phyloP scores from a whole-genome alignment of 2,113 vertebrate genomes.

The Dolichallabes microphthalmus region DNA sequence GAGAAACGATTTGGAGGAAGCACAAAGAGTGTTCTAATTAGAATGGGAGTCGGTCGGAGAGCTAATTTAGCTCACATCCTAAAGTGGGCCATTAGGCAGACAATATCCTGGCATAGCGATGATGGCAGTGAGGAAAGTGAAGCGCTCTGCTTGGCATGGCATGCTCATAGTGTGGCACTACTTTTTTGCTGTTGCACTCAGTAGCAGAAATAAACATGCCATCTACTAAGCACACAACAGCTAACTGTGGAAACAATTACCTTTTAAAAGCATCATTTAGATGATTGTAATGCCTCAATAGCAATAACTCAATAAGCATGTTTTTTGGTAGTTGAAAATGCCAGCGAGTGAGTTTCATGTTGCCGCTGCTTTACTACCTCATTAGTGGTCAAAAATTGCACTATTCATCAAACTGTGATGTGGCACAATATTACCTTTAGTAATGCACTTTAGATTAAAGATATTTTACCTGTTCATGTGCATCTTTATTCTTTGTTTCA shows the following conservation, averaged over 20 bases:
- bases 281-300: constrained; percentile 23
- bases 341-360: constrained; percentile 45
- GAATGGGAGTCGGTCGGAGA: constrained; percentile 14
- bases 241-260: constrained; percentile 53
- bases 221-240: constrained; percentile 53
- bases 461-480: constrained; percentile 45
- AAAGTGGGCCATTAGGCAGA: constrained; percentile 27
- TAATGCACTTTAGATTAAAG: constrained; percentile 54
- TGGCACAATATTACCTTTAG: constrained; percentile 45
- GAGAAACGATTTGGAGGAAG: constrained; percentile 32
- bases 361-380: constrained; percentile 55
- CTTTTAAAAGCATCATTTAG: constrained; percentile 46
- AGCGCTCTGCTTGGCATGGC: constrained; percentile 40
- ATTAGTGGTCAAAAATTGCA: constrained; percentile 50
- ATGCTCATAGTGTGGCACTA: constrained; percentile 18
- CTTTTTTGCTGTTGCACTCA: constrained; percentile 20
- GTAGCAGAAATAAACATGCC: constrained; percentile 24
- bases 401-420: constrained; percentile 46
- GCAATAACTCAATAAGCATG: constrained; percentile 60
- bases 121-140: constrained; percentile 35
- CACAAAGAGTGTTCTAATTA: constrained; percentile 42
- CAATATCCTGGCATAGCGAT: constrained; percentile 30
- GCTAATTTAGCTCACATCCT: constrained; percentile 45
- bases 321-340: constrained; percentile 53
- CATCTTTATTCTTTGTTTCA: constrained; percentile 20